Conservation (phyloP, 2,113 vertebrate species). For the Gymnocephalus cernua region DNA sequence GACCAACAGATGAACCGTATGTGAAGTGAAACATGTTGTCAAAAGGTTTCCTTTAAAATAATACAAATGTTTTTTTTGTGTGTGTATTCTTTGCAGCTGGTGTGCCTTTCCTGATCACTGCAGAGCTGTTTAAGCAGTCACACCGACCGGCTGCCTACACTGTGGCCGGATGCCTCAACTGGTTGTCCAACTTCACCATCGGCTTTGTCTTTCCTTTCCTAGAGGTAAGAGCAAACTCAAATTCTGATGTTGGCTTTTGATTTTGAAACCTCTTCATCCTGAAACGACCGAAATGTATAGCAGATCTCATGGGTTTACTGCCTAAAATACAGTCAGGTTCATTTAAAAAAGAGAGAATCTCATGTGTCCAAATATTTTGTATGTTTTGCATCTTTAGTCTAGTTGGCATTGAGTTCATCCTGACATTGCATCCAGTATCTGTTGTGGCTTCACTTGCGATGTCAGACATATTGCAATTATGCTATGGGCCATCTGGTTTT, state of each 20-base stretch:
- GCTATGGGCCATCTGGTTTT: conserved; percentile 12
- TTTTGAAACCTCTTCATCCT: neutral
- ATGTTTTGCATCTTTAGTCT: neutral
- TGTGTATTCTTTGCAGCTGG: conserved; percentile 80
- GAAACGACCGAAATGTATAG: neutral
- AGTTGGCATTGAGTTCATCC: neutral
- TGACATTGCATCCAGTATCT: neutral
- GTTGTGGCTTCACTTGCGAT: neutral
- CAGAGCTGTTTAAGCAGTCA: conserved; percentile 91
- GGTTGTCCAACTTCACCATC: conserved; percentile 92
- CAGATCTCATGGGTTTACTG: neutral
- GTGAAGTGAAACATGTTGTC: neutral
- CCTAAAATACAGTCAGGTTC: neutral
- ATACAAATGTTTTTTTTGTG: neutral
- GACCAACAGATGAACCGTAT: conserved; percentile 3
- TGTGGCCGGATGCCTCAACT: conserved; percentile 91
- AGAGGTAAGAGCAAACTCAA: conserved; percentile 81
- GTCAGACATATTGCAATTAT: conserved; percentile 15
- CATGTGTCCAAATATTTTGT: neutral
- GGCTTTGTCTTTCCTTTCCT: conserved; percentile 94
- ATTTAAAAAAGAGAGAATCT: neutral
- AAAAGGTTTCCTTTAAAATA: neutral
- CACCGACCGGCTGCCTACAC: conserved; percentile 90
- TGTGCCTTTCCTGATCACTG: conserved; percentile 90
- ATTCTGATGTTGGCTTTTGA: neutral